Base-by-base conservation (phyloP, 2,888 invertebrate species). In the Poecilus cupreus region DNA sequence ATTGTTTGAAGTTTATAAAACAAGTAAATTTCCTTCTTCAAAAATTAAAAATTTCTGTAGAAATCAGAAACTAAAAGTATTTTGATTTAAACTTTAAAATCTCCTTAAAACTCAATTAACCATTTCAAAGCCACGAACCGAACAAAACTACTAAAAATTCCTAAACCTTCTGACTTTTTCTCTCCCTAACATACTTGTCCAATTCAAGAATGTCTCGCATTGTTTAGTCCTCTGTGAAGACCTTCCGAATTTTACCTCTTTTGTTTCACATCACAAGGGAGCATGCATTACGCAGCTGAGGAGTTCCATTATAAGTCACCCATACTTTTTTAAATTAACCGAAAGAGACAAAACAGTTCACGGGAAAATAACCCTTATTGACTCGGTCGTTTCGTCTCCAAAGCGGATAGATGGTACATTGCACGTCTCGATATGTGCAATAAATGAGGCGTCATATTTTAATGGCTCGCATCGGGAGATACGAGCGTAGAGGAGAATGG, bases 391-490 rank as follows among this genome's bases (percentile, higher is more conserved):
- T n/a, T 11, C 6, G 24, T 60, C 22, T 24, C 51, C 13, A 16
- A 11, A 60, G 64, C 49, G 22, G 68, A 54, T 57, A 26, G 46
- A 70, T 37, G 57, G 57, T 20, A 76, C 57, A 76, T 57, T 76
- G 54, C 54, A 37, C 68, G 68, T 54, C 51, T 51, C 85, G 85
- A 86, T 85, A 85, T 83, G 82, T 82, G 82, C 79, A 85, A 84
- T 85, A 86, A 87, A 85, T 86, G 86, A 85, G 83, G 85, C 87
- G 85, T 86, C 86, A 84, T 84, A 86, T 87, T 87, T 87, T 87
- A 87, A 87, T 86, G 85, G 86, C 83, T 83, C 82, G 83, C 32
- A 75, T 46, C 81, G 60, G 54, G 24, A 16, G 46, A 10, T 16
- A 16, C 64, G 24, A 54, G 26, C 11, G 74, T 24, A 13, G 51